Evolutionary conservation across 2,113 vertebrate genomes (phyloP).

Genomic region (Myotis brandtii): DNA sequence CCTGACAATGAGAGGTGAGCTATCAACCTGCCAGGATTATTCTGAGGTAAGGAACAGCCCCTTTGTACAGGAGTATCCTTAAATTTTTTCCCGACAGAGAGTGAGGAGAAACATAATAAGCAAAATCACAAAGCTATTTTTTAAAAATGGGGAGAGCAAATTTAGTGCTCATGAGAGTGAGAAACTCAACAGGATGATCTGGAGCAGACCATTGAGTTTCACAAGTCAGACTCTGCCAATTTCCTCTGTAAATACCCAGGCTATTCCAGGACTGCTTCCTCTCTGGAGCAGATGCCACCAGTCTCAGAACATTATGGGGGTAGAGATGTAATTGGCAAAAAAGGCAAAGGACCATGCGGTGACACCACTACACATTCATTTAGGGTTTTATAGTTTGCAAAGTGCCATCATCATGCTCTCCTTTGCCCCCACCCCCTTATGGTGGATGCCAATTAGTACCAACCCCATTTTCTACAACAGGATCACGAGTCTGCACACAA

Average conservation of each 20-base stretch:
- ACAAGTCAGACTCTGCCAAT: constrained; percentile 78
- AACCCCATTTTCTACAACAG: constrained; percentile 36
- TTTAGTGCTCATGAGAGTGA: constrained; percentile 73
- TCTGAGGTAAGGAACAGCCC: constrained; percentile 13
- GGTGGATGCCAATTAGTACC: neutral
- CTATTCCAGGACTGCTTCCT: constrained; percentile 76
- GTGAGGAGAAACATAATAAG: constrained; percentile 54
- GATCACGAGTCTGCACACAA: neutral
- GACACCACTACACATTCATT: constrained; percentile 55
- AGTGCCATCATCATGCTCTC: constrained; percentile 10
- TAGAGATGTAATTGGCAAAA: constrained; percentile 63
- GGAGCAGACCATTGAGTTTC: constrained; percentile 75
- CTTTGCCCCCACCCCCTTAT: neutral
- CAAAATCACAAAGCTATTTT: constrained; percentile 62
- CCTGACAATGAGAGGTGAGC: constrained; percentile 47
- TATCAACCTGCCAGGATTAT: neutral
- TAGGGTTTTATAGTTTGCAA: constrained; percentile 40
- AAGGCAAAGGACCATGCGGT: constrained; percentile 59
- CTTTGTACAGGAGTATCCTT: constrained; percentile 23
- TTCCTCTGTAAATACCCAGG: constrained; percentile 73
- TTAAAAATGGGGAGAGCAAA: constrained; percentile 64
- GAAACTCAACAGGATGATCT: constrained; percentile 68
- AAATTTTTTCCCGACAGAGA: constrained; percentile 24
- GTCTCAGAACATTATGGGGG: constrained; percentile 68
- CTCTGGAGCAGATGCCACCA: constrained; percentile 76